phyloP scores from a whole-genome alignment of 2,113 vertebrate genomes.

The Lamprotornis superbus region DNA sequence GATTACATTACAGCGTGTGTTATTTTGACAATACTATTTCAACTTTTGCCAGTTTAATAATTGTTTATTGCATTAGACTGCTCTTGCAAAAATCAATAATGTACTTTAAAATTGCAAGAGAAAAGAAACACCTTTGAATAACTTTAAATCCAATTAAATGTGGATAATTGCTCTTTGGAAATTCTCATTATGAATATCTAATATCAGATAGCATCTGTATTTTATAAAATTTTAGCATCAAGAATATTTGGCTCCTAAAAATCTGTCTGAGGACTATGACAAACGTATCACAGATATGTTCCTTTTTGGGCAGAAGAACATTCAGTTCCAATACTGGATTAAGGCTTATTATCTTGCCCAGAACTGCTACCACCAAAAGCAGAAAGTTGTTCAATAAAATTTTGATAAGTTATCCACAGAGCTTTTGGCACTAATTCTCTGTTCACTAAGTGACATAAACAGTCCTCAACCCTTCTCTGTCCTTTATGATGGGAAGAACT shows the following conservation, averaged over 20 bases:
- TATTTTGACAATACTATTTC: neutral
- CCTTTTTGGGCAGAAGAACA: neutral
- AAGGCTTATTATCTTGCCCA: neutral
- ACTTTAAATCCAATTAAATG: neutral
- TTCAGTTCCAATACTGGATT: neutral
- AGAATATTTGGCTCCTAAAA: neutral
- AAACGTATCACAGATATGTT: neutral
- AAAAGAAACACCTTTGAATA: neutral
- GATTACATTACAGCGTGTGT: accelerated
- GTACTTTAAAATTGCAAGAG: neutral
- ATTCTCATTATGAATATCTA: neutral
- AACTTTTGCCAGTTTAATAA: neutral
- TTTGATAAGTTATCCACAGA: neutral
- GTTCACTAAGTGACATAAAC: neutral
- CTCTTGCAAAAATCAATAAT: neutral
- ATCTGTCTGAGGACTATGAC: neutral
- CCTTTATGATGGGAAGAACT: neutral
- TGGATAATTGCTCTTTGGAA: neutral
- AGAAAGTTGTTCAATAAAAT: neutral
- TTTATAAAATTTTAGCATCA: neutral
- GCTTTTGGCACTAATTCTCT: neutral
- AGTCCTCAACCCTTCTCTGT: neutral
- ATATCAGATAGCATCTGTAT: neutral
- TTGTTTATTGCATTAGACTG: neutral
- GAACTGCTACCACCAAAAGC: neutral